Evolutionary conservation across 2,888 invertebrate species (phyloP).

Genomic region (Therioaphis trifolii): DNA sequence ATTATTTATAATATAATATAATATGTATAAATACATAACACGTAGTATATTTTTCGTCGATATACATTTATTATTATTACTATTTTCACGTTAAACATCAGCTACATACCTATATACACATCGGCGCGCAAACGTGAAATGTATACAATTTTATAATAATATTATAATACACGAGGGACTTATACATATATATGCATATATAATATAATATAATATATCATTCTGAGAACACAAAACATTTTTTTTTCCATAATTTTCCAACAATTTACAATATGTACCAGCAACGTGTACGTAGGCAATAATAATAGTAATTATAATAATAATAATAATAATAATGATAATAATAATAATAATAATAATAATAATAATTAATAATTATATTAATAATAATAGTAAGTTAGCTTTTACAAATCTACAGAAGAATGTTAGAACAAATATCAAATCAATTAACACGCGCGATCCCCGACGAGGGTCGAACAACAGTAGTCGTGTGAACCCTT

Average conservation of each 20-base stretch:
- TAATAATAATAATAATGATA: constrained; percentile 32
- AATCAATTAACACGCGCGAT: neutral
- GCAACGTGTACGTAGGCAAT: no score
- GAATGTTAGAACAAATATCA: constrained; percentile 44
- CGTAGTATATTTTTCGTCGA: constrained; percentile 42
- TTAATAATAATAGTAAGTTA: constrained; percentile 48
- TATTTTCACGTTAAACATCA: no score
- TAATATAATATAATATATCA: constrained; percentile 38
- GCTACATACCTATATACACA: neutral
- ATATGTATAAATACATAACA: neutral
- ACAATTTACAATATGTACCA: constrained; percentile 50
- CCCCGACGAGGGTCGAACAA: neutral
- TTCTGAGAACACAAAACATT: constrained; percentile 52
- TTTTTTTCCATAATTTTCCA: constrained; percentile 31
- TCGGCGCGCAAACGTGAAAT: neutral
- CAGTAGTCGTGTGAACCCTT: no score
- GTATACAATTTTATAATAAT: neutral
- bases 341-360: constrained; percentile 22
- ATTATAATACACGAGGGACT: neutral
- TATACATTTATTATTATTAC: no score
- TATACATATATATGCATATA: neutral
- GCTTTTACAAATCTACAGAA: constrained; percentile 55
- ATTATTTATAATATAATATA: constrained; percentile 50
- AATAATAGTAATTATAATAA: constrained; percentile 33
- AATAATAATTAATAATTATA: constrained; percentile 28